A percentile compares a stretch with the other conserved stretches of the same genome.
Conservation (phyloP, 2,888 invertebrate species). For the Eupeodes latifasciatus region DNA sequence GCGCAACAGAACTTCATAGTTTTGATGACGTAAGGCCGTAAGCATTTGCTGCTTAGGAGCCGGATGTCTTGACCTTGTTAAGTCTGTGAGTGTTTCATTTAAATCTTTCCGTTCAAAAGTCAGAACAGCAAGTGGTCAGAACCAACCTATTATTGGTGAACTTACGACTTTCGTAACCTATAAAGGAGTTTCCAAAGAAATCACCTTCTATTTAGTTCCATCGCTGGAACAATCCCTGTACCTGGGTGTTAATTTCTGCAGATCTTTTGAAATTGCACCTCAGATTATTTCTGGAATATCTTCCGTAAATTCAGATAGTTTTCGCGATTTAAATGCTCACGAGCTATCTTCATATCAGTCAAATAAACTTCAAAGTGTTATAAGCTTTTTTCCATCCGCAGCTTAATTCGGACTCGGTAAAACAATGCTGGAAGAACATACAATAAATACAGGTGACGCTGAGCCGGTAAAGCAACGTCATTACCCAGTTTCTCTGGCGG, state of each 20-base stretch:
- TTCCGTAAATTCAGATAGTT: background rate
- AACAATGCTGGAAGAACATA: background rate
- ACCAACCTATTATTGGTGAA: constrained; percentile 19
- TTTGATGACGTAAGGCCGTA: constrained; percentile 12
- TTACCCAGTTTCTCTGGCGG: background rate
- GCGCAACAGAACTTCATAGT: background rate
- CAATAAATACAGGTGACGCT: background rate
- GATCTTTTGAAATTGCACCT: constrained; percentile 14
- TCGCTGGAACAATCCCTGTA: constrained; percentile 6
- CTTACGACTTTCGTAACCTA: background rate
- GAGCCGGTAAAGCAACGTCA: background rate
- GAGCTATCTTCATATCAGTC: background rate
- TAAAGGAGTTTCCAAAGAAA: background rate
- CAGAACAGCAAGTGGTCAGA: background rate
- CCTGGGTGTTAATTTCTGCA: constrained; percentile 29
- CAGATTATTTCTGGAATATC: constrained; percentile 6
- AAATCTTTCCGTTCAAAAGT: constrained; percentile 17
- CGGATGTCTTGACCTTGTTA: constrained; percentile 9
- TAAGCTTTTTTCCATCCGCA: constrained; percentile 15
- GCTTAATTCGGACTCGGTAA: background rate
- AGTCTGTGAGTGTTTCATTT: background rate
- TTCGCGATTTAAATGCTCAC: constrained; percentile 13
- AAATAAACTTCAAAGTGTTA: constrained; percentile 1
- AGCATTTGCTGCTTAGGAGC: constrained; percentile 26
- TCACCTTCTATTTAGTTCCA: background rate